Base-by-base conservation (phyloP, 1,140 invertebrate genomes). In the Lasioglossum albipes region DNA sequence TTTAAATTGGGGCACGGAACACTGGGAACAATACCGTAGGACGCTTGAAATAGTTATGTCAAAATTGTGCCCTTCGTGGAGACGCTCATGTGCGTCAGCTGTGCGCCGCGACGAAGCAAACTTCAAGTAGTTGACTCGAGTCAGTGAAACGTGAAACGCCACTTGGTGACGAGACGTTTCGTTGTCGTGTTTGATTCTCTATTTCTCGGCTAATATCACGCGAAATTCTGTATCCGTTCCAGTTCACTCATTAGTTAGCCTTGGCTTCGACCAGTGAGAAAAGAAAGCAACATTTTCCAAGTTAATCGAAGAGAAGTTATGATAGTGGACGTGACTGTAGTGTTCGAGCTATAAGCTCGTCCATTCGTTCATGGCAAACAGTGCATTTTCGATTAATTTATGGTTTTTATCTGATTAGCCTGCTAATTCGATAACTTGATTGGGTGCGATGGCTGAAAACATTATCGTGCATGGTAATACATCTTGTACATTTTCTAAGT, bases 271-370 rank as follows among this genome's bases (percentile, higher is more conserved):
- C 31, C 16, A 65, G 27, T 36, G 49, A 36, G 13, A 27, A 49
- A 59, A 45, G 36, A 36, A 36, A 27, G 45, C 41, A 36, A 64
- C 12, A 59, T 42, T 36, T 52, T 79, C 74, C 36, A 36, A 54
- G 13, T 83, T 62, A 52, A 79, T 85, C 52, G 49, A 74, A 20
- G 18, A 69, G 75, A 52, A 81, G 22, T 64, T 12, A 71, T 77
- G 66, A 22, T 72, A 71, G 69, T 74, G 74, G 80, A 85, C 86
- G 86, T 87, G 86, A 27, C 74, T 68, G 76, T 66, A 87, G 86
- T 64, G n/a, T 7, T 64, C 68, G 69, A 70, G 74, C 85, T 87
- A 85, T 85, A 83, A 67, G 84, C 85, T 83, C 86, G 86, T 78
- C 62, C 42, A 10, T 64, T 77, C 71, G 71, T 78, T 79, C 75